A percentile compares a stretch with the other conserved stretches of the same genome.
phyloP scores from a whole-genome alignment of 64 coral and sea anemone species.

The Pocillopora damicornis region DNA sequence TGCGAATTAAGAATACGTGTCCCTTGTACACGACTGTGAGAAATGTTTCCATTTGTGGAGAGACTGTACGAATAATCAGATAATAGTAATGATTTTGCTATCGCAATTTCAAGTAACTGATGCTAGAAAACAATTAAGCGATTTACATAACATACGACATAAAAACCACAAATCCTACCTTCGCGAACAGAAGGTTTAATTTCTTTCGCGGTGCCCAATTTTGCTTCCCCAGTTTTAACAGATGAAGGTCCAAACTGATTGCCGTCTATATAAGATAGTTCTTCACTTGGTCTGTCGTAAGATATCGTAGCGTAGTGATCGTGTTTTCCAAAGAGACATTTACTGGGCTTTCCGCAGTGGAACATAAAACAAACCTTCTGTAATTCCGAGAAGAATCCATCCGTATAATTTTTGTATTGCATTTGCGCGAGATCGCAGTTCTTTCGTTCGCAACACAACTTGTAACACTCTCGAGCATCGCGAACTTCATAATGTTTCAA shows the following conservation, averaged over 20 bases:
- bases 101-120: neutral
- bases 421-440: slow-evolving; percentile 48
- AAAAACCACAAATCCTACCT: slow-evolving; percentile 1
- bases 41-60: no score
- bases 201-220: neutral
- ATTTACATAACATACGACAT: neutral
- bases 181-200: neutral
- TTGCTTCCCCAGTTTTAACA: neutral
- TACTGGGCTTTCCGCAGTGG: slow-evolving; percentile 43
- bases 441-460: slow-evolving; percentile 38
- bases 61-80: no score
- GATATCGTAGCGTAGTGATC: slow-evolving; percentile 56
- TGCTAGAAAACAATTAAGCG: neutral
- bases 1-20: neutral
- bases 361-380: slow-evolving; percentile 59
- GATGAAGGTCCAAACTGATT: neutral
- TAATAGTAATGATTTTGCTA: no score
- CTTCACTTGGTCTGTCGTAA: slow-evolving; percentile 37
- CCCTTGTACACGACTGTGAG: no score
- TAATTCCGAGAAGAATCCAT: neutral
- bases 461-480: slow-evolving; percentile 47
- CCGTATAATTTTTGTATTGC: slow-evolving; percentile 39
- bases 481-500: neutral
- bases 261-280: neutral
- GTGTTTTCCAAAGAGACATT: slow-evolving; percentile 48